Evolutionary conservation across 2,888 invertebrate genomes (phyloP).

Genomic region (Chloroclystis v-ata): DNA sequence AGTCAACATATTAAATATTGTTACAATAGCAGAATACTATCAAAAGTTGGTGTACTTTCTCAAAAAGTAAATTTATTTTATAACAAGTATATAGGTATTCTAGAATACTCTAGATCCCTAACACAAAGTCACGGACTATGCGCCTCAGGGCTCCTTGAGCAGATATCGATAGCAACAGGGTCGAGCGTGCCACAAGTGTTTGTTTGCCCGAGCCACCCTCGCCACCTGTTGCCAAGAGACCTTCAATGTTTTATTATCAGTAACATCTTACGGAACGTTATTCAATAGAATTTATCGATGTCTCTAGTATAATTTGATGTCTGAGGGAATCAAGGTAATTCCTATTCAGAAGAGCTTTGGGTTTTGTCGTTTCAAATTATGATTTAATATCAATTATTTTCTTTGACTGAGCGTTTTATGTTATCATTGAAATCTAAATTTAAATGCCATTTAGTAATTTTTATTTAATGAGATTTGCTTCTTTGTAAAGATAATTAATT

Average conservation of each 20-base stretch:
- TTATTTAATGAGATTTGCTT: too few relatives aligned
- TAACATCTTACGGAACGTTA: conserved; percentile 13
- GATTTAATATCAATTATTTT: too few relatives aligned
- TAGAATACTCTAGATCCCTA: neutral
- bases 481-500: too few relatives aligned
- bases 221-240: conserved; percentile 28
- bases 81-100: too few relatives aligned
- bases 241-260: conserved; percentile 13
- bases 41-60: too few relatives aligned
- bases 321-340: conserved; percentile 1
- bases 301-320: neutral
- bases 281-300: conserved; percentile 2
- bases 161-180: conserved; percentile 13
- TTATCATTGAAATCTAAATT: too few relatives aligned
- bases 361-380: neutral
- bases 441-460: too few relatives aligned
- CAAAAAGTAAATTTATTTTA: too few relatives aligned
- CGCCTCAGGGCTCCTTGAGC: conserved; percentile 9
- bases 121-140: neutral
- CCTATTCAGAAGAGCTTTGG: conserved; percentile 4
- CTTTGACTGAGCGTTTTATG: too few relatives aligned
- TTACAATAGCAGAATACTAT: too few relatives aligned
- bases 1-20: too few relatives aligned
- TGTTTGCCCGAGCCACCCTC: conserved; percentile 16
- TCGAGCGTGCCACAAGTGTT: conserved; percentile 19